phyloP scores from a whole-genome alignment of 1,140 invertebrate species.

The Dreissena polymorpha region DNA sequence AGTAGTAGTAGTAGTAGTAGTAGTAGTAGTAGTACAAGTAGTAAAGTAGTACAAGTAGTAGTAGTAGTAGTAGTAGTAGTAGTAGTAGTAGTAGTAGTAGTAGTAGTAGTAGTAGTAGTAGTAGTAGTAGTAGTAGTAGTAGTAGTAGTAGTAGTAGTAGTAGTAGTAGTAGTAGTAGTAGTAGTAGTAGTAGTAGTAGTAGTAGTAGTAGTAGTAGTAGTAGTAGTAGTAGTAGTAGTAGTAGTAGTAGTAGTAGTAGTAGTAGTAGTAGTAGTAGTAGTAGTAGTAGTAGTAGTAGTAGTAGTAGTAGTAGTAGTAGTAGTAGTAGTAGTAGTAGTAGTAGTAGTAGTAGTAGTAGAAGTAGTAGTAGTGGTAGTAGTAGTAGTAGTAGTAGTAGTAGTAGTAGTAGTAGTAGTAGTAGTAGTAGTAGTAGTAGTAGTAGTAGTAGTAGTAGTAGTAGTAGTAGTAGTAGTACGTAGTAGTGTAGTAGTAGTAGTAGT shows the following conservation, averaged over 20 bases:
- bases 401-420: slow-evolving; percentile 8
- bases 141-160: slow-evolving; percentile 1
- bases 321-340: slow-evolving; percentile 4
- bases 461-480: too few relatives aligned
- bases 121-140: slow-evolving; percentile 8
- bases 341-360: slow-evolving; percentile 5
- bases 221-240: slow-evolving; percentile 2
- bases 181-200: slow-evolving; percentile 1
- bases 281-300: slow-evolving; percentile 8
- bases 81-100: slow-evolving; percentile 8
- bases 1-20: slow-evolving; percentile 8
- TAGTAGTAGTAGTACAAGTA: not conserved
- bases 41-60: not conserved
- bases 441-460: slow-evolving; percentile 1
- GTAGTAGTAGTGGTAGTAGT: slow-evolving; percentile 7
- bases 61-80: slow-evolving; percentile 1
- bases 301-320: slow-evolving; percentile 5
- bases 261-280: slow-evolving; percentile 7
- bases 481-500: too few relatives aligned
- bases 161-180: slow-evolving; percentile 8
- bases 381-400: slow-evolving; percentile 4
- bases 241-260: slow-evolving; percentile 8
- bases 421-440: slow-evolving; percentile 5
- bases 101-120: slow-evolving; percentile 8
- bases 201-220: not conserved